Base-by-base conservation (phyloP, 2,113 vertebrate genomes). In the Aplodontia rufa region DNA sequence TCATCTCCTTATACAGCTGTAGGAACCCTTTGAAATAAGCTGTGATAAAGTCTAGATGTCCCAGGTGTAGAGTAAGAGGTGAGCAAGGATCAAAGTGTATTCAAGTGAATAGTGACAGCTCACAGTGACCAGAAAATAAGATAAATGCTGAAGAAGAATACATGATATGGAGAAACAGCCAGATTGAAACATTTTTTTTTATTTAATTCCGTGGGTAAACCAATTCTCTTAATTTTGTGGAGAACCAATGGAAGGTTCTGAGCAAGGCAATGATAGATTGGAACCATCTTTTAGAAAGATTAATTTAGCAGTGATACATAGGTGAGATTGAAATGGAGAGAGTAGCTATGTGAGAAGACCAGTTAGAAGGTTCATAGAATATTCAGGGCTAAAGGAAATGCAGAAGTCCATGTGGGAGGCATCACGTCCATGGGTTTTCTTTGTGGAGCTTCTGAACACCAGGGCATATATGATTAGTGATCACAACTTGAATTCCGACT, bases 181-280 rank as follows among this genome's bases (percentile, higher is more conserved):
- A 69, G 3, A 24, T 3, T n/a, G 42, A 49, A 76, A 86, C 14
- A 37, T 62, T 91, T 84, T 91, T 62, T 91, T 84, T 91, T 49
- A 78, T 30, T 84, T 49, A 90, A 78, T 94, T 84, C 37, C 92
- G 8, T 42, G 87, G 69, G 72, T 55, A n/a, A 82, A 94, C n/a
- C n/a, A n/a, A n/a, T n/a, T n/a, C n/a, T n/a, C n/a, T n/a, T n/a
- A n/a, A n/a, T n/a, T n/a, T n/a, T n/a, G n/a, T n/a, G 3, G 35
- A 42, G 16, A 55, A 51, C 66, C 11, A 80, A 5, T 45, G 58
- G n/a, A 71, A 80, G 40, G 4, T 84, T 96, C 72, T 78, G 51
- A 95, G 55, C 0, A 83, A 87, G n/a, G 51, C 30, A 37, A 5
- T 40, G 74, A n/a, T 26, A 71, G 14, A 28, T 35, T 42, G 11